phyloP scores from a whole-genome alignment of 2,797 vertebrate genomes.

The Choloepus didactylus region DNA sequence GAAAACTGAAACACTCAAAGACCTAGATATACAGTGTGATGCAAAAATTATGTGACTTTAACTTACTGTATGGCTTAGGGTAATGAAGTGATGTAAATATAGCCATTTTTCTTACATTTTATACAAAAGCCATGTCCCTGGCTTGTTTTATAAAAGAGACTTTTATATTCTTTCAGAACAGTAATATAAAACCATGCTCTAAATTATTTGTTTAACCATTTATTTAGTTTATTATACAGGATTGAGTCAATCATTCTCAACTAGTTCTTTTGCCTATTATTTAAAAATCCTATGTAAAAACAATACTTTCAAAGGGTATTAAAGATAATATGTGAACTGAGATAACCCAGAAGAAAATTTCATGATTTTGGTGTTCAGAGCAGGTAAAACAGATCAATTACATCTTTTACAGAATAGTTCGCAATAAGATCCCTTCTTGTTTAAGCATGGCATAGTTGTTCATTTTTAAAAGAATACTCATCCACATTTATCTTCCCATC shows the following conservation, averaged over 20 bases:
- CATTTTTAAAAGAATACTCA: not conserved
- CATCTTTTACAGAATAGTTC: not conserved
- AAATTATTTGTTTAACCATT: not conserved
- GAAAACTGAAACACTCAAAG: constrained; percentile 1
- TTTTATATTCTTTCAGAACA: not conserved
- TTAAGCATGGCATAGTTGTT: not conserved
- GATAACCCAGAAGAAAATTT: constrained; percentile 37
- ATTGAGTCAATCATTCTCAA: constrained; percentile 27
- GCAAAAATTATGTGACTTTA: not conserved
- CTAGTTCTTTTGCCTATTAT: not conserved
- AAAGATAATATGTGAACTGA: constrained; percentile 19
- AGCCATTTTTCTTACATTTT: constrained; percentile 2
- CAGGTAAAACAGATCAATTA: constrained; percentile 21
- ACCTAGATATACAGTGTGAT: not conserved
- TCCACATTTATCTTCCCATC: not conserved
- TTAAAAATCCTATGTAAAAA: constrained; percentile 27
- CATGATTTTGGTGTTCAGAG: constrained; percentile 5
- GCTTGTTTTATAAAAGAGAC: not conserved
- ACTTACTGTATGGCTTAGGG: not conserved
- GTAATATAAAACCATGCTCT: not conserved
- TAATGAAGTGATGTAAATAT: not conserved
- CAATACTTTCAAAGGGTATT: constrained; percentile 10
- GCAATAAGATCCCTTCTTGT: constrained; percentile 14
- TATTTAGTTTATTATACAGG: not conserved
- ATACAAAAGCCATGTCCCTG: not conserved